Base-by-base conservation (phyloP, 2,888 invertebrate genomes). In the Julus scandinavius region DNA sequence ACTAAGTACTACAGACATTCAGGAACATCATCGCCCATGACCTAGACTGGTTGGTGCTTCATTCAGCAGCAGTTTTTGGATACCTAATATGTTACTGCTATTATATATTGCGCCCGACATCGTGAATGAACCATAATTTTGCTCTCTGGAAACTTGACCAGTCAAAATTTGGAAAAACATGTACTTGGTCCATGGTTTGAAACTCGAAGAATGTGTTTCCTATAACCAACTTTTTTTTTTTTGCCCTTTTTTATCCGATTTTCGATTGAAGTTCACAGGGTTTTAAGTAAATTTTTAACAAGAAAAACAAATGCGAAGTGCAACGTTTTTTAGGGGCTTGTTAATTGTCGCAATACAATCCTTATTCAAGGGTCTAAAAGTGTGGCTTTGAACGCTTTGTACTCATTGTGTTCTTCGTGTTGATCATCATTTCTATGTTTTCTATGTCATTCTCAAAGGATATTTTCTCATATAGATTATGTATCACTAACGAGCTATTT, bases 401-500 rank as follows among this genome's bases (percentile, higher is more conserved):
- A 80, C 38, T 80, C 80, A 80, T 38, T 80, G 38, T 80, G 38
- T 38, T 80, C 72, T 7, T 40, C 11, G 38, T 38, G 3, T 15
- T 80, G 38, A 38, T 80, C 80, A 80, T 80, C 80, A 80, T 80
- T 80, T 80, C 80, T 80, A 80, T 80, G 80, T 80, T 80, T 72
- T 72, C 72, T 72, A 72, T 72, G 72, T 72, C 20, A 80, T 40
- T 80, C 80, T 80, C 38, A 80, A 80, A 80, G 80, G 38, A 38
- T 80, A 80, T 80, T 80, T 80, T 80, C 80, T 80, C 29, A 80
- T 80, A 38, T 80, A 80, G 80, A 80, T 80, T 80, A 40, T 80
- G 29, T 80, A 80, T 80, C 38, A 38, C 80, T 80, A 80, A 38
- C 80, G 38, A 80, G 80, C 80, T 38, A 80, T 80, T 58, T 80